Percentiles rank a stretch among this genome's conserved stretches.
These are phyloP conservation scores for Conus canariensis DNA, from an alignment of 2,888 invertebrate genomes.

Conservation along the genomic window DNA sequence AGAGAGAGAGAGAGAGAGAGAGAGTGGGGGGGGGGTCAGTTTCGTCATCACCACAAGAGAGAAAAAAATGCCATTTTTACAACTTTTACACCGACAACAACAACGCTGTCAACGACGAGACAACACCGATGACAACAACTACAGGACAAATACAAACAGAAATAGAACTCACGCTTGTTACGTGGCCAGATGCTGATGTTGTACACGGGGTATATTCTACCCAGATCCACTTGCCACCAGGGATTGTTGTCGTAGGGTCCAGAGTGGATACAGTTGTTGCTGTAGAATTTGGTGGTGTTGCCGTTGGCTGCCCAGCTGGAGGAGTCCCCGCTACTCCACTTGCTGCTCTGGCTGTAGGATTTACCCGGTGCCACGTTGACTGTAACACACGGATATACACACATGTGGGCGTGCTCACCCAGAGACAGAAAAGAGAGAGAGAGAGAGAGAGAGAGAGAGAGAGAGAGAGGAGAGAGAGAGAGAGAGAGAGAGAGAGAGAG, in stretches of 20 bases:
- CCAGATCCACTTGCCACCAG: slow-evolving; percentile 23
- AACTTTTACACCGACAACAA: too few relatives aligned
- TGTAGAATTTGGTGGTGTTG: neutral
- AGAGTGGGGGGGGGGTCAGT: too few relatives aligned
- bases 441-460: too few relatives aligned
- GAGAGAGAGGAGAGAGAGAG: too few relatives aligned
- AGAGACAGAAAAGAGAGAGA: neutral
- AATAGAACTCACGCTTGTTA: neutral
- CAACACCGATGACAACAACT: too few relatives aligned
- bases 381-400: neutral
- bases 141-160: neutral
- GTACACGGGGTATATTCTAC: neutral
- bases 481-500: too few relatives aligned
- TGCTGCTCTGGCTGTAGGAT: neutral
- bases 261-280: neutral
- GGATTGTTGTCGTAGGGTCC: neutral
- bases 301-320: slow-evolving; percentile 13
- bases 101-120: too few relatives aligned
- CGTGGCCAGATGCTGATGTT: slow-evolving; percentile 6
- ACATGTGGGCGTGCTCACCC: neutral
- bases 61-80: too few relatives aligned
- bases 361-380: neutral
- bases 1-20: too few relatives aligned
- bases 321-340: neutral
- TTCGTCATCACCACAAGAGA: too few relatives aligned